These are phyloP conservation scores for Lophotis ruficrista DNA, from an alignment of 2,113 vertebrate genomes.

Conservation along the genomic window DNA sequence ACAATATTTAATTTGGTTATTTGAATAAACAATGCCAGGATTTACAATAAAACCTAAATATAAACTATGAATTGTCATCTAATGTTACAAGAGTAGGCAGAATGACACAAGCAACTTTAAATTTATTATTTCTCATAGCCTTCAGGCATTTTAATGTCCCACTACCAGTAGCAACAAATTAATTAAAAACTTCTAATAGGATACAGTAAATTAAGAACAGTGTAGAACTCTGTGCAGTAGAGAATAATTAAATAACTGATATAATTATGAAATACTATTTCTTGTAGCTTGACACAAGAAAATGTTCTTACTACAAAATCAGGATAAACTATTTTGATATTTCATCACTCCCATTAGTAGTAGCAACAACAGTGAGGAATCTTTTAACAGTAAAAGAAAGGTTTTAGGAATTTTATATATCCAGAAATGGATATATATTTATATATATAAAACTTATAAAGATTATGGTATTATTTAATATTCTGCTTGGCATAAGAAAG, in stretches of 20 bases:
- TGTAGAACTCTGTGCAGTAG: conserved; percentile 16
- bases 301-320: not conserved
- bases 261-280: conserved; percentile 42
- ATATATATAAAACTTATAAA: not conserved
- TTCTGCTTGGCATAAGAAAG: not conserved
- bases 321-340: not conserved
- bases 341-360: not conserved
- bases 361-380: not conserved
- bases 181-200: conserved; percentile 63
- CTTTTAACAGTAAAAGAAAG: not conserved
- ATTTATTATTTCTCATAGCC: conserved; percentile 57
- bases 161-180: conserved; percentile 59
- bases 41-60: conserved; percentile 49
- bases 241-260: conserved; percentile 45
- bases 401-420: not conserved
- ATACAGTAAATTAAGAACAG: conserved; percentile 61
- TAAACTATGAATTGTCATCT: conserved; percentile 26
- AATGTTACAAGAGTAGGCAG: conserved; percentile 16
- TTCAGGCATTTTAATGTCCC: conserved; percentile 60
- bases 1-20: not conserved
- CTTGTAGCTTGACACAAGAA: not conserved
- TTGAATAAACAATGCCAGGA: conserved; percentile 26
- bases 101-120: conserved; percentile 27
- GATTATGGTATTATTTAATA: not conserved
- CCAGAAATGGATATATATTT: not conserved